phyloP scores from a whole-genome alignment of 2,113 vertebrate species.

The Macaca mulatta region DNA sequence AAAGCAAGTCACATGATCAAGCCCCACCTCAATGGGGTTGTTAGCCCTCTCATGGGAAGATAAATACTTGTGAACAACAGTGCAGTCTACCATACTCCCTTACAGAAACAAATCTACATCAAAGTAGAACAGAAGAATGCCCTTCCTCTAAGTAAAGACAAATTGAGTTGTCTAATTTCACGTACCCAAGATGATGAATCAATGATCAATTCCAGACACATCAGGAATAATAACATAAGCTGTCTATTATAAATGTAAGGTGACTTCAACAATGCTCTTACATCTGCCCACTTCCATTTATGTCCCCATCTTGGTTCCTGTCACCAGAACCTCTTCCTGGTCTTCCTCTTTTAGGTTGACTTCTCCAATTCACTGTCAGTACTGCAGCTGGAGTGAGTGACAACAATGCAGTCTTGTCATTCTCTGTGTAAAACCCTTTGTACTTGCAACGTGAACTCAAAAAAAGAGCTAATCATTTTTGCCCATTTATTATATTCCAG shows the following conservation, averaged over 20 bases:
- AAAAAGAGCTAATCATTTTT: background rate
- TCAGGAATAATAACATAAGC: fast-evolving
- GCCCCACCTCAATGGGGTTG: too few species aligned
- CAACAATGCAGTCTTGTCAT: too few species aligned
- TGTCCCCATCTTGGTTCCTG: background rate
- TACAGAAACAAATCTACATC: background rate
- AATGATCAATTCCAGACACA: background rate
- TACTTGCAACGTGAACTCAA: background rate
- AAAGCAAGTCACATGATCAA: background rate
- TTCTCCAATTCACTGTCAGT: background rate
- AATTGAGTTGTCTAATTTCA: background rate
- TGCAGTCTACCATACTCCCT: fast-evolving
- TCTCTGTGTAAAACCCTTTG: background rate
- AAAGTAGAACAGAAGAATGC: background rate
- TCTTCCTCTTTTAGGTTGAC: background rate
- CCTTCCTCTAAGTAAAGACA: background rate
- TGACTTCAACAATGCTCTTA: background rate
- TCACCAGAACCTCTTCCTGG: background rate
- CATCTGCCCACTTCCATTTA: background rate
- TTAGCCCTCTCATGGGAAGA: background rate
- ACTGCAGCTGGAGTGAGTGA: background rate
- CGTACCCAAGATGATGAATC: background rate
- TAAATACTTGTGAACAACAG: background rate
- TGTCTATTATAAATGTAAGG: background rate
- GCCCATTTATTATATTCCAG: background rate